A percentile compares a stretch with the other conserved stretches of the same genome.
phyloP scores from a whole-genome alignment of 1,140 invertebrate species.

The Drosophila oshimai region DNA sequence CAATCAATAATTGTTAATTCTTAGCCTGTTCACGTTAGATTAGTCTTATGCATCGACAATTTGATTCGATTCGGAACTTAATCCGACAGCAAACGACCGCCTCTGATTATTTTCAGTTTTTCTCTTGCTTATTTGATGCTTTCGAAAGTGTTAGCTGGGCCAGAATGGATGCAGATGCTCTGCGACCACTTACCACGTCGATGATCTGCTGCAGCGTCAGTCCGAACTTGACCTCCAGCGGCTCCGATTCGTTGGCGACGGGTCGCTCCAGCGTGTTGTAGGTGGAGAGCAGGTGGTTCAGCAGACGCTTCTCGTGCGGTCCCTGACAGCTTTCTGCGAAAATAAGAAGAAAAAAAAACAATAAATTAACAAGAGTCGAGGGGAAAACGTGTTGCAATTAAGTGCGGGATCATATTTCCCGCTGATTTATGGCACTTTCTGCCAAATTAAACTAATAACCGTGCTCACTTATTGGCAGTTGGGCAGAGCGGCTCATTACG shows the following conservation, averaged over 20 bases:
- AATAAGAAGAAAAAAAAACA: background rate
- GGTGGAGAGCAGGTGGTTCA: slow-evolving; percentile 93
- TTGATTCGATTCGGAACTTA: background rate
- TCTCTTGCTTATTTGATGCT: slow-evolving; percentile 32
- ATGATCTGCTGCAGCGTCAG: slow-evolving; percentile 99
- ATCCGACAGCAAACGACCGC: background rate
- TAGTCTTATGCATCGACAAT: slow-evolving; percentile 15
- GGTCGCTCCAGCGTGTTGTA: slow-evolving; percentile 98
- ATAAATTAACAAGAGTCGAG: background rate
- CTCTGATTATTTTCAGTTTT: slow-evolving; percentile 5
- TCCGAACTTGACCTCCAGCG: slow-evolving; percentile 96
- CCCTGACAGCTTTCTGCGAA: slow-evolving; percentile 90
- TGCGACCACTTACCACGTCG: slow-evolving; percentile 94
- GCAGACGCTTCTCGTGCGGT: slow-evolving; percentile 93
- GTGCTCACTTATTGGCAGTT: slow-evolving; percentile 47
- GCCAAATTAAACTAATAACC: slow-evolving; percentile 59
- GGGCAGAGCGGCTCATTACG: slow-evolving; percentile 49
- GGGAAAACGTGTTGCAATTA: slow-evolving; percentile 38
- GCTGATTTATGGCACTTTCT: slow-evolving; percentile 55
- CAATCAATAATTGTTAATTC: slow-evolving; percentile 66
- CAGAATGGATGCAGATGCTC: background rate
- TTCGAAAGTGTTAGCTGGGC: slow-evolving; percentile 25
- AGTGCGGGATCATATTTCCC: slow-evolving; percentile 24
- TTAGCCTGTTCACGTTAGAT: slow-evolving; percentile 31
- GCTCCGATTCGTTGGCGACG: slow-evolving; percentile 96